A percentile compares a stretch with the other conserved stretches of the same genome.
Conservation (phyloP, 2,797 vertebrate species). For the Iguana delicatissima region DNA sequence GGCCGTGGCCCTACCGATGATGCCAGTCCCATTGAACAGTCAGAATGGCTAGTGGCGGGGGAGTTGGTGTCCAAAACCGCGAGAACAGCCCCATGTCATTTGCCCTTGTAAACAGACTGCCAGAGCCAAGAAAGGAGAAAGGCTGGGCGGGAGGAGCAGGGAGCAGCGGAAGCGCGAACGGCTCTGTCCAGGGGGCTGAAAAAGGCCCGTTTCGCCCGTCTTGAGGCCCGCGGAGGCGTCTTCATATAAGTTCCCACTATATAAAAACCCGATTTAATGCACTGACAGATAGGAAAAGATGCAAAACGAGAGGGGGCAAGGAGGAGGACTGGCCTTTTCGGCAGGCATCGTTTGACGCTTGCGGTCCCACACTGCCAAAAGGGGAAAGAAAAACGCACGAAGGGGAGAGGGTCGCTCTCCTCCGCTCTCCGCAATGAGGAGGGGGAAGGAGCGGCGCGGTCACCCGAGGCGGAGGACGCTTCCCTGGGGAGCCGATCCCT, state of each 20-base stretch:
- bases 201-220: neutral
- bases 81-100: neutral
- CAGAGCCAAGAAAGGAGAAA: no score
- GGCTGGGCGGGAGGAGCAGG: no score
- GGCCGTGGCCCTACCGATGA: neutral
- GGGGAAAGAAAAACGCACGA: neutral
- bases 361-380: neutral
- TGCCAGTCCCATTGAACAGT: no score
- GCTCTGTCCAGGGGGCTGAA: conserved; percentile 14
- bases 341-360: neutral
- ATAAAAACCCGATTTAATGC: neutral
- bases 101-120: neutral
- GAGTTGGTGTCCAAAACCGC: neutral
- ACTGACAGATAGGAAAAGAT: neutral
- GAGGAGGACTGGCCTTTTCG: neutral
- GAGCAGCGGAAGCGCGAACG: neutral
- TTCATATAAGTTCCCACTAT: no score
- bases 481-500: neutral
- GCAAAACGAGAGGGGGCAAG: neutral
- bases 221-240: neutral
- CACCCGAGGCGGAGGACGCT: neutral
- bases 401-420: neutral
- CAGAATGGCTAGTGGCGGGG: neutral
- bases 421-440: neutral
- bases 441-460: no score